These are phyloP conservation scores for Columba livia DNA, from an alignment of 2,113 vertebrate species.

Conservation along the genomic window DNA sequence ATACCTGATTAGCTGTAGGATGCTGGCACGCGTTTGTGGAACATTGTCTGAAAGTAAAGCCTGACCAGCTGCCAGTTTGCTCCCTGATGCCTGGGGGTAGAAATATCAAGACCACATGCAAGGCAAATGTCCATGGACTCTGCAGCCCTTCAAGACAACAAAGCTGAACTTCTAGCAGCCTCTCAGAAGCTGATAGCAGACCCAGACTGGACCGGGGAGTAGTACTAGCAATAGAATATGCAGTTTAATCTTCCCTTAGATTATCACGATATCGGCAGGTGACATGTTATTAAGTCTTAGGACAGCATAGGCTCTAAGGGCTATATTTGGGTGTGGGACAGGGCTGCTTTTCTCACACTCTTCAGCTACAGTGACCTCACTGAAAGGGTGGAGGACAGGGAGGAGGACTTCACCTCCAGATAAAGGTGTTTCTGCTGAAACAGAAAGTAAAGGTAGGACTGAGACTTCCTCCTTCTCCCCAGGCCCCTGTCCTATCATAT, in stretches of 20 bases:
- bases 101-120: accelerated
- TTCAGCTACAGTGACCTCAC: neutral
- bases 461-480: neutral
- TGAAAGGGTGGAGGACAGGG: neutral
- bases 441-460: neutral
- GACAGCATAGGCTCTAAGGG: neutral
- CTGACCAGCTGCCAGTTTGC: neutral
- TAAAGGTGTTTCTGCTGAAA: neutral
- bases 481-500: neutral
- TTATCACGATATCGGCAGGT: neutral
- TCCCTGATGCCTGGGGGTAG: neutral
- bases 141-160: neutral
- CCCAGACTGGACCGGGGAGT: neutral
- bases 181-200: neutral
- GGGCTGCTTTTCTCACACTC: constrained; percentile 2
- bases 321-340: neutral
- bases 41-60: neutral
- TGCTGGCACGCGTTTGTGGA: neutral
- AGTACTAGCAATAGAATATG: neutral
- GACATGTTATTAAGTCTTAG: constrained; percentile 1
- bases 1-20: neutral
- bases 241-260: neutral
- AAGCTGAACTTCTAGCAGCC: neutral
- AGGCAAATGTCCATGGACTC: neutral
- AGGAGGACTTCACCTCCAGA: neutral